Evolutionary conservation across 1,140 invertebrate species (phyloP), one percentile per base, ranked within the genome.

Genomic region (Brachionus manjavacas): DNA sequence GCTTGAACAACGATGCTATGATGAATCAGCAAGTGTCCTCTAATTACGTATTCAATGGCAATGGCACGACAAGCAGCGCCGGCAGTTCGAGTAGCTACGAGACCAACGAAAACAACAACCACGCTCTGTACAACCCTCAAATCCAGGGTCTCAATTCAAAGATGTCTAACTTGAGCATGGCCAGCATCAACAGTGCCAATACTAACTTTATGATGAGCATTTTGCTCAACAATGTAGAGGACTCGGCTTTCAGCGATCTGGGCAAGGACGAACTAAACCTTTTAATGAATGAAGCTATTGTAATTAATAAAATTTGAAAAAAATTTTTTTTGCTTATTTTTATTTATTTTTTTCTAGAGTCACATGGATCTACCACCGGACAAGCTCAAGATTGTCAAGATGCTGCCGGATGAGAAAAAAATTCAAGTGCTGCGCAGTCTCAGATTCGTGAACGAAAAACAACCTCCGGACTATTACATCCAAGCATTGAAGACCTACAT

Each of bases 341-440:
- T 35, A 0, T 35, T 35, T 35, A 35, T 35, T 35, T 7, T 39
- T 1, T 39, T 66, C 31, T 91, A 97, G 95, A 95, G 95, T 66
- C 96, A 95, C 28, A 99, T 99, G 97, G 97, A 99, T 90, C 91
- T 99, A 85, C 97, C 97, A 12, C 96, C 97, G 16, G 97, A 99
- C 90, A 99, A 99, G 91, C 95, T 96, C 84, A 98, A 98, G 91
- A 92, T 98, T 8, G 91, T 99, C 66, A 95, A 95, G 87, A 94
- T 95, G 88, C 99, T 99, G 88, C 95, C 98, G 90, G 94, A 95
- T 88, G 95, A 97, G 88, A 98, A 97, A 89, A 99, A 99, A 91
- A 99, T 97, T 96, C 97, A 99, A 89, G 97, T 99, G 90, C 97
- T 96, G 91, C 97, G 99, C 93, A 96, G 99, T 93, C 94, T 95